Conservation (phyloP, 2,113 vertebrate species). For the Dasyornis broadbenti region DNA sequence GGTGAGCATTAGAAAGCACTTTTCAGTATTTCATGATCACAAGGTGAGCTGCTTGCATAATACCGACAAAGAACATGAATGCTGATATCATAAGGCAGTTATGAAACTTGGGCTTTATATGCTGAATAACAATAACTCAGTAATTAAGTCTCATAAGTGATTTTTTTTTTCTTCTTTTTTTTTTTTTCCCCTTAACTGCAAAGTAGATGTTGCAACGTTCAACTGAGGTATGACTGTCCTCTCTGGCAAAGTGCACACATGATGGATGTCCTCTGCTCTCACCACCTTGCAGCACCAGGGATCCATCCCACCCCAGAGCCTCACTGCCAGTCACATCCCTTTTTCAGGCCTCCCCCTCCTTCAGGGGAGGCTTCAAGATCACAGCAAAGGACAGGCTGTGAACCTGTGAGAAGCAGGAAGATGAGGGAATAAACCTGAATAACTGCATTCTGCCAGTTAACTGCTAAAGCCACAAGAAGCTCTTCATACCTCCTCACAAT, state of each 20-base stretch:
- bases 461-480: background rate
- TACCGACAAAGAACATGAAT: background rate
- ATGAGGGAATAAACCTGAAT: background rate
- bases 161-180: background rate
- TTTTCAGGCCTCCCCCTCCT: background rate
- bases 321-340: rapidly evolving
- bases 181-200: background rate
- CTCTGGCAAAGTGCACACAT: background rate
- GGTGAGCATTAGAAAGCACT: conserved; percentile 3
- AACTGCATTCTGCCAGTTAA: background rate
- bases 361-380: background rate
- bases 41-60: conserved; percentile 58
- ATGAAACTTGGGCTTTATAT: conserved; percentile 38
- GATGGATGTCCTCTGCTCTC: background rate
- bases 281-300: background rate
- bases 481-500: background rate
- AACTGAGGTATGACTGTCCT: background rate
- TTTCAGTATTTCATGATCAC: conserved; percentile 26
- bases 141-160: background rate
- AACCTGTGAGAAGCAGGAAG: background rate
- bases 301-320: background rate
- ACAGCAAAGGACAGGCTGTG: background rate
- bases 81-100: conserved; percentile 17
- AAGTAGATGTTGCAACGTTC: background rate
- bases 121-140: background rate